phyloP scores from a whole-genome alignment of 1,140 invertebrate species.

The Matsumurasca onukii region DNA sequence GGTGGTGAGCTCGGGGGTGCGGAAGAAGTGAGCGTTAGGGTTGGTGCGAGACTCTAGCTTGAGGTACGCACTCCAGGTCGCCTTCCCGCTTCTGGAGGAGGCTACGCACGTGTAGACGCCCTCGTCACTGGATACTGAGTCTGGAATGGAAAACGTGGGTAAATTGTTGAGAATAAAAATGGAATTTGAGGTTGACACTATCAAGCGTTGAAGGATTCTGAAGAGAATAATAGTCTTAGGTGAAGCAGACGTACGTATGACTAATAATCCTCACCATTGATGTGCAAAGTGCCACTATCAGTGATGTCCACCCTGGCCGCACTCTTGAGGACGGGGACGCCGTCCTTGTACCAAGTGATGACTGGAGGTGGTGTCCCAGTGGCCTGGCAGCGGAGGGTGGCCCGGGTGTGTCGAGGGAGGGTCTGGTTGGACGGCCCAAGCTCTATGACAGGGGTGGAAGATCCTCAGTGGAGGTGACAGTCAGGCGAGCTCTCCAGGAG shows the following conservation, averaged over 20 bases:
- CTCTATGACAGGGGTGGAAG: slow-evolving; percentile 85
- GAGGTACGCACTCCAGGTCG: slow-evolving; percentile 79
- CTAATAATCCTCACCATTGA: slow-evolving; percentile 49
- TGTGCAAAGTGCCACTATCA: slow-evolving; percentile 69
- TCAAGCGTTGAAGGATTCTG: not conserved
- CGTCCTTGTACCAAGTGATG: slow-evolving; percentile 83
- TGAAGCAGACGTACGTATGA: not conserved
- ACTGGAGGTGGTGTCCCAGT: slow-evolving; percentile 72
- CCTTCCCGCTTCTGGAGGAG: slow-evolving; percentile 77
- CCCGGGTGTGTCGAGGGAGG: slow-evolving; percentile 68
- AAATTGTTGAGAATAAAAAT: not conserved
- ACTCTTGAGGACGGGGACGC: slow-evolving; percentile 59
- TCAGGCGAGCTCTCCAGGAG: slow-evolving; percentile 71
- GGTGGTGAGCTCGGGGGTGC: slow-evolving; percentile 71
- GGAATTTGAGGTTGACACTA: not conserved
- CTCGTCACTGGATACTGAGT: slow-evolving; percentile 68
- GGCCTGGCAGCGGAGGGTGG: slow-evolving; percentile 75
- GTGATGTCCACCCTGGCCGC: slow-evolving; percentile 65
- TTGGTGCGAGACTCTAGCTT: slow-evolving; percentile 77
- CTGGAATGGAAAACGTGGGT: slow-evolving; percentile 51
- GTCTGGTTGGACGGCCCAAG: slow-evolving; percentile 90
- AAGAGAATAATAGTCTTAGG: not conserved
- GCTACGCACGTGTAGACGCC: slow-evolving; percentile 82
- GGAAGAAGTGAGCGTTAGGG: slow-evolving; percentile 78
- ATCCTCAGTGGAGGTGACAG: slow-evolving; percentile 68